phyloP scores from a whole-genome alignment of 2,797 vertebrate genomes.

The Typhlichthys subterraneus region DNA sequence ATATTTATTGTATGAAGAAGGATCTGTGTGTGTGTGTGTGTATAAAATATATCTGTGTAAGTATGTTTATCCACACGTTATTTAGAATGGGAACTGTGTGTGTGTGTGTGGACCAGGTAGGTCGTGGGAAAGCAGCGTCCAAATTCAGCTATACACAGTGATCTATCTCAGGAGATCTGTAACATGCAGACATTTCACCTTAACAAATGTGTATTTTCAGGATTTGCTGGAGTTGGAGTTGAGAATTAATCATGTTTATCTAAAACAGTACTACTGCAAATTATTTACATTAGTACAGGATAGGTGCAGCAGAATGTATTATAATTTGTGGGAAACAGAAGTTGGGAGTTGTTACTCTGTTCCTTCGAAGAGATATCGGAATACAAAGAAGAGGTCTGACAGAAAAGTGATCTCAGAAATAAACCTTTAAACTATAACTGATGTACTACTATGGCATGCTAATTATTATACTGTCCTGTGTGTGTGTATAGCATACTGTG shows the following conservation, averaged over 20 bases:
- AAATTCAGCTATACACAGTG: not conserved
- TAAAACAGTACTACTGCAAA: not conserved
- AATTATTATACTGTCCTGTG: no score
- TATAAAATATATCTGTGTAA: conserved; percentile 17
- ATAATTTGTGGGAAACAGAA: no score
- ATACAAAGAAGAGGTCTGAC: conserved; percentile 19
- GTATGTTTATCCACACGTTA: conserved; percentile 22
- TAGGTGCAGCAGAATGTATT: not conserved
- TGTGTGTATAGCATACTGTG: no score
- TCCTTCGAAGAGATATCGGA: no score
- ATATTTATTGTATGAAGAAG: not conserved
- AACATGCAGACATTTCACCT: not conserved
- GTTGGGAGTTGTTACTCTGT: no score
- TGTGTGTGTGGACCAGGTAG: conserved; percentile 2
- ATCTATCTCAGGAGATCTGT: conserved; percentile 11
- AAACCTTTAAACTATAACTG: no score
- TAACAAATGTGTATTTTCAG: not conserved
- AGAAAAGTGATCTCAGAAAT: conserved; percentile 21
- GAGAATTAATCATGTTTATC: conserved; percentile 2
- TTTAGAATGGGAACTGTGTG: conserved; percentile 5
- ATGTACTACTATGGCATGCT: no score
- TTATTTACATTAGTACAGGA: not conserved
- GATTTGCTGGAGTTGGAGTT: conserved; percentile 1
- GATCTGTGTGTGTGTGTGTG: conserved; percentile 30
- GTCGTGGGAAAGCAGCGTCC: conserved; percentile 16